phyloP scores from a whole-genome alignment of 2,797 vertebrate species.

The Tinamus major region DNA sequence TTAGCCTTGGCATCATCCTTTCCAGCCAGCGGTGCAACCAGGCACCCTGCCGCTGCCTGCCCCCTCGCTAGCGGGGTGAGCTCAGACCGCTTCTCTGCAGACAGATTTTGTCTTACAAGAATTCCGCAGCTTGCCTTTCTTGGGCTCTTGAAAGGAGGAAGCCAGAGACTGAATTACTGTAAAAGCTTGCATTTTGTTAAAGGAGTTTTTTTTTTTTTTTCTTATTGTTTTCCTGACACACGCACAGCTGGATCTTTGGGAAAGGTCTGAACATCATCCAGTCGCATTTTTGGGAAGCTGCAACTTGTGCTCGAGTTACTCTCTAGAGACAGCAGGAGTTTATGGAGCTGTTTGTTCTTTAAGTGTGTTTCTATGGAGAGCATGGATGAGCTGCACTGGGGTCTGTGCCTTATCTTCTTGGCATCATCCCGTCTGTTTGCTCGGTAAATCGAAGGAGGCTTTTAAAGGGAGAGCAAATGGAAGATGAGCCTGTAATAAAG shows the following conservation, averaged over 20 bases:
- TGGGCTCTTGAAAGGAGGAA: neutral
- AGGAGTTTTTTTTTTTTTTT: neutral
- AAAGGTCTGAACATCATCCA: neutral
- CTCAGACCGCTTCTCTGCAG: neutral
- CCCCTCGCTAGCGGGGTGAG: neutral
- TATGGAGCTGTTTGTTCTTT: neutral
- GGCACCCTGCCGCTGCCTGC: accelerated
- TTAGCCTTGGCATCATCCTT: neutral
- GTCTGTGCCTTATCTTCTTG: neutral
- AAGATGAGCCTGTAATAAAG: neutral
- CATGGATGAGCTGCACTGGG: neutral
- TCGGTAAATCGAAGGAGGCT: neutral
- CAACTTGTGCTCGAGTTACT: neutral
- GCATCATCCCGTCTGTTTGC: neutral
- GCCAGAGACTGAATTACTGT: neutral
- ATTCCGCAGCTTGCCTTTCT: neutral
- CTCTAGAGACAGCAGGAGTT: neutral
- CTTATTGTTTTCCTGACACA: neutral
- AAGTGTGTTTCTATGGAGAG: neutral
- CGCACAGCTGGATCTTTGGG: neutral
- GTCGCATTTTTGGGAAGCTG: neutral
- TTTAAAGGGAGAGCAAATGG: neutral
- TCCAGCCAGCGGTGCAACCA: neutral
- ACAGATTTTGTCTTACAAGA: neutral
- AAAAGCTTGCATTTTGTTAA: neutral